Base-by-base conservation (phyloP, 2,797 vertebrate species). In the Sebastes oblongus region DNA sequence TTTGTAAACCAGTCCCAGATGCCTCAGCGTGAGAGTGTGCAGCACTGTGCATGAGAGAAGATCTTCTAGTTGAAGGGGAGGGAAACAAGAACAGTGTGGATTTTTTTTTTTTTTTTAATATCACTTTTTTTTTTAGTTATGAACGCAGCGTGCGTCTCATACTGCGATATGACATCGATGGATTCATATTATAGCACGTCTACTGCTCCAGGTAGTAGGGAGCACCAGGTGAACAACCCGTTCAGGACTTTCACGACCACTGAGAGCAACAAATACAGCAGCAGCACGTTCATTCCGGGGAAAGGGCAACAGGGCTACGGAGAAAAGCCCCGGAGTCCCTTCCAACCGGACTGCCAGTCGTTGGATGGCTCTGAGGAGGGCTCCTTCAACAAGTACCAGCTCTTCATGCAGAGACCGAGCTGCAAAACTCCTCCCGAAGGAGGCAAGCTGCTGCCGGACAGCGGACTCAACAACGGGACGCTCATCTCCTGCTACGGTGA, bases 131-230 rank as follows among this genome's bases (percentile, higher is more conserved):
- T 42, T 42, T 16, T 96, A 96, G 97, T 96, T 96, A 98, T 99
- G 98, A 98, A 98, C 94, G 97, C 97, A 90, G 98, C 97, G 90
- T 98, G 97, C 95, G 96, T 98, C 90, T 98, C 98, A 94, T 98
- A 97, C 95, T 98, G 97, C 95, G 97, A 98, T 91, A 97, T 97
- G 93, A 96, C 97, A 95, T 96, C 97, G 93, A 98, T 99, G 97
- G 98, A 99, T 97, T 97, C 97, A 93, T 99, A 97, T 96, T 99
- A 98, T 95, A 97, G 94, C 95, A 75, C 94, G 60, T 95, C 97
- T 83, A 92, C 96, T 85, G 94, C 96, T 87, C 97, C 97, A 93
- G 93, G 89, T 86, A 96, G 89, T 86, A 96, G 96, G 93, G 96
- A 97, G 85, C 96, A 97, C 82, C 93, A 84, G 95, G 82, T 84